Percentiles rank a stretch among this genome's conserved stretches.
These are phyloP conservation scores for Bombus pascuorum DNA, from an alignment of 1,140 invertebrate species.

Conservation along the genomic window DNA sequence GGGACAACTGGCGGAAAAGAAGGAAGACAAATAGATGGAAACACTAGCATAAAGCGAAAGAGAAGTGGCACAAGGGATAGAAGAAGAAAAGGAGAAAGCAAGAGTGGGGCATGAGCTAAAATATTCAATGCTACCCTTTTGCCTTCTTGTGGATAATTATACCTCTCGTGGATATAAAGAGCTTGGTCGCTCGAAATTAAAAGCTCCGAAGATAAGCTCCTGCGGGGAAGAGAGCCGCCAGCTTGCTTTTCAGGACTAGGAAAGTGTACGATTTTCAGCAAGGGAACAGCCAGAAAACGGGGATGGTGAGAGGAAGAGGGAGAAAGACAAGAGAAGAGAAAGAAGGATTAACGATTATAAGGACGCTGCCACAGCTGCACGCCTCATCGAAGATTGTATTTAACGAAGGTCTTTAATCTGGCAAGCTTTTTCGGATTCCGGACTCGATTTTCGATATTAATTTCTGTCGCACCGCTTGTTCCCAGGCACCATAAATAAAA, in stretches of 20 bases:
- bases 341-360: constrained; percentile 8
- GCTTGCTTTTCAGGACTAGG: constrained; percentile 38
- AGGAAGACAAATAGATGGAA: neutral
- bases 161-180: constrained; percentile 68
- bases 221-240: constrained; percentile 17
- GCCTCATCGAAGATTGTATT: constrained; percentile 41
- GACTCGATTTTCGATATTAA: constrained; percentile 34
- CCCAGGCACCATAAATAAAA: neutral
- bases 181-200: constrained; percentile 66
- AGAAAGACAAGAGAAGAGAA: neutral
- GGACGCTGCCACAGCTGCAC: constrained; percentile 28
- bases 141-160: constrained; percentile 73
- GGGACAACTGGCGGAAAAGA: neutral
- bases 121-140: constrained; percentile 71
- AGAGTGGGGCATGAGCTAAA: constrained; percentile 56
- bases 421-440: constrained; percentile 3
- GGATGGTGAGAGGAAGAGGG: neutral
- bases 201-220: constrained; percentile 66
- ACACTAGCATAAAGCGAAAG: neutral
- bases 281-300: neutral
- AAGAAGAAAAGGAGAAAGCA: neutral
- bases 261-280: constrained; percentile 37
- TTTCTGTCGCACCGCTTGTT: neutral
- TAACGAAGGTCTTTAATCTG: constrained; percentile 36
- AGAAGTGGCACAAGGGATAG: neutral